Base-by-base conservation (phyloP, 64 coral and sea anemone species). In the Actinia equina region DNA sequence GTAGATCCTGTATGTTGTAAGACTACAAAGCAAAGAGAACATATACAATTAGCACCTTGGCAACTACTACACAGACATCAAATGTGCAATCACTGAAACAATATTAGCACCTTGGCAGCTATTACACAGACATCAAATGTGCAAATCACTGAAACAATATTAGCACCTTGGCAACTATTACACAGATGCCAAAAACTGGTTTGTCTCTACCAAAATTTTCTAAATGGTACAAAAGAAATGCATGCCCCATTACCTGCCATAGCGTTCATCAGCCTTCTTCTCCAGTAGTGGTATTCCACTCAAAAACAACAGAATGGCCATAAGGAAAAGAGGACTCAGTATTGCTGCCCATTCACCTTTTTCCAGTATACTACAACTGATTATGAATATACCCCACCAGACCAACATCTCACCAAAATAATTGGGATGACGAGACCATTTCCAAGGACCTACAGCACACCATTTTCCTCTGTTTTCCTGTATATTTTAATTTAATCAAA, bases 401-500 rank as follows among this genome's bases (percentile, higher is more conserved):
- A 58, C 12, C 17, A 58, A 37, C 83, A 85, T 85, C 83, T 85
- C 83, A 18, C 83, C 83, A 85, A 85, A 85, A 30, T 85, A 85
- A 54, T 85, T 85, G 18, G 83, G 83, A 85, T 85, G 83, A 60
- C 83, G 83, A 85, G 83, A 85, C 83, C 83, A 85, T 27, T 58
- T 60, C 83, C 83, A 85, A 17, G 83, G 83, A 6, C 83, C 83
- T 14, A 62, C 83, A n/a, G 18, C 59, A 85, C 83, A 85, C 83
- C 83, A 85, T 27, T 85, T 85, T 3, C 83, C 83, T 60, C 59
- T 85, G 59, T 85, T 85, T 44, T 54, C 83, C 83, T 85, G 55
- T 57, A 58, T 37, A 11, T 52, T 52, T 52, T 4, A 59, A 59
- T 19, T 11, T n/a, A 10, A 20, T 17, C 30, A 37, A 37, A 37